These are phyloP conservation scores for Harpagoxenus sublaevis DNA, from an alignment of 2,888 invertebrate species.

Conservation along the genomic window DNA sequence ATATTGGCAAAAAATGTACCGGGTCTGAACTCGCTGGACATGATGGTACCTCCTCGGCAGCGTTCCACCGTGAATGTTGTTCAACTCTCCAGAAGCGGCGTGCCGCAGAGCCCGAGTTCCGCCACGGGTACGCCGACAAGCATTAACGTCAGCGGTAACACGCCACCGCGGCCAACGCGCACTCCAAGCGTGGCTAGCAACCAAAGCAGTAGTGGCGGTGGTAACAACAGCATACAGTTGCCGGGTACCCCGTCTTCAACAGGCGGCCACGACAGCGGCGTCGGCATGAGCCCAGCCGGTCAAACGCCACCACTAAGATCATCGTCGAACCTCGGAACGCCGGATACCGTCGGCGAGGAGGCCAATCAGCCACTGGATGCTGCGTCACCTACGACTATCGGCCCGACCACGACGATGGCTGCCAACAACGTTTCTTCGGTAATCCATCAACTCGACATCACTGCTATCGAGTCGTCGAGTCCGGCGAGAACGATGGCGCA, in stretches of 20 bases:
- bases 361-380: constrained; percentile 82
- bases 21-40: constrained; percentile 88
- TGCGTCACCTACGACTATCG: constrained; percentile 76
- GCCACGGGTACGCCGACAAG: constrained; percentile 68
- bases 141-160: constrained; percentile 76
- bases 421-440: constrained; percentile 75
- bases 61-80: constrained; percentile 88
- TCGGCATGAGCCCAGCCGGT: constrained; percentile 85
- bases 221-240: constrained; percentile 86
- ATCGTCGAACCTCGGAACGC: constrained; percentile 75
- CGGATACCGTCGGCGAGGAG: constrained; percentile 83
- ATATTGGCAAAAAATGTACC: constrained; percentile 87
- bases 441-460: background rate
- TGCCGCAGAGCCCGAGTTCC: constrained; percentile 84
- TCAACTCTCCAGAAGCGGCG: constrained; percentile 87
- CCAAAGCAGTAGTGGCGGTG: constrained; percentile 52
- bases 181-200: constrained; percentile 80
- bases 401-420: constrained; percentile 72
- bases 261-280: constrained; percentile 85
- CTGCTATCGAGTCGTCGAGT: constrained; percentile 60
- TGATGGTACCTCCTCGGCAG: constrained; percentile 87
- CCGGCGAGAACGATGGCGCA: constrained; percentile 68
- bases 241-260: constrained; percentile 84
- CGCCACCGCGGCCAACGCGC: constrained; percentile 82
- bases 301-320: constrained; percentile 84